These are phyloP conservation scores for Megalopta genalis DNA, from an alignment of 1,140 invertebrate species.

Conservation along the genomic window DNA sequence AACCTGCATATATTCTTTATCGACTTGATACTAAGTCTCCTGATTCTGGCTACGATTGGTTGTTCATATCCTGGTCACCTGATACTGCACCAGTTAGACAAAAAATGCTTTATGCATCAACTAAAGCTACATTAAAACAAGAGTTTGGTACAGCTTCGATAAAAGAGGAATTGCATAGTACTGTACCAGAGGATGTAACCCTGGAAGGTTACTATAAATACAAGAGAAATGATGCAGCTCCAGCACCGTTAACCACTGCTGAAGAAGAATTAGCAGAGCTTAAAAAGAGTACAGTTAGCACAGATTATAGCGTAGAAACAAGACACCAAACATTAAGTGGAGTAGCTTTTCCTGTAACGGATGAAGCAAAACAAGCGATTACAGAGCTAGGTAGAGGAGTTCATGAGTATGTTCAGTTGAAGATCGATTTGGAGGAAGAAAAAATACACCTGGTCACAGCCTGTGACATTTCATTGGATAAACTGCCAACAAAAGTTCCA, in stretches of 20 bases:
- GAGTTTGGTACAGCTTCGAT: constrained; percentile 96
- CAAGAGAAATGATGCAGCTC: constrained; percentile 87
- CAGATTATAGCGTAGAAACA: constrained; percentile 90
- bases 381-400: constrained; percentile 83
- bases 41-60: constrained; percentile 93
- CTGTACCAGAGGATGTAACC: constrained; percentile 89
- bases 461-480: constrained; percentile 81
- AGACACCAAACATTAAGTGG: constrained; percentile 95
- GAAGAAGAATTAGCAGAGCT: constrained; percentile 94
- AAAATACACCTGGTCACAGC: constrained; percentile 87
- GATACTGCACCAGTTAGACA: constrained; percentile 93
- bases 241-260: constrained; percentile 92
- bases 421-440: constrained; percentile 89
- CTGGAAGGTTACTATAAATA: constrained; percentile 91
- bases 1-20: constrained; percentile 96
- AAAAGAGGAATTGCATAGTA: constrained; percentile 95
- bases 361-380: constrained; percentile 89
- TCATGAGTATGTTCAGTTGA: constrained; percentile 89
- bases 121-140: constrained; percentile 97
- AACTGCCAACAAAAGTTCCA: constrained; percentile 89
- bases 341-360: constrained; percentile 94
- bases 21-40: constrained; percentile 81
- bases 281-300: constrained; percentile 87
- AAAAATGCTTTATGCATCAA: constrained; percentile 99
- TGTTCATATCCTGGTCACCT: constrained; percentile 96